phyloP scores from a whole-genome alignment of 2,113 vertebrate genomes.

The Elephantulus edwardii region DNA sequence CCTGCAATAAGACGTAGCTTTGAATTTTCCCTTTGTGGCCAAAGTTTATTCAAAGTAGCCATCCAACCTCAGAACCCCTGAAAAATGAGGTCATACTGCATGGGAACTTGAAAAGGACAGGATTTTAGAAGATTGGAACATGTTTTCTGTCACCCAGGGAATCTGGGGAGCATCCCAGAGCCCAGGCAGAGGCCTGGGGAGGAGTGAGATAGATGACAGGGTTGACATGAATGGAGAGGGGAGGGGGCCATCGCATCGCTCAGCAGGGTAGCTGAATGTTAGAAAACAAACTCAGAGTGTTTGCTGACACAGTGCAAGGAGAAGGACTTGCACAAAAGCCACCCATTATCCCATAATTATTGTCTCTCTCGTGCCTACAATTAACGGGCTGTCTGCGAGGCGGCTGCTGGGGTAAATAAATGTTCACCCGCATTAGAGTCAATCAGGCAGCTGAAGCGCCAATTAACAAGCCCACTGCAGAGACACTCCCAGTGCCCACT shows the following conservation, averaged over 20 bases:
- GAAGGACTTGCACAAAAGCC: constrained; percentile 82
- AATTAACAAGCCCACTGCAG: constrained; percentile 70
- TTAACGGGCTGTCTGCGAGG: constrained; percentile 84
- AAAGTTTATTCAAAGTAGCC: background rate
- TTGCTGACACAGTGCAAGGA: constrained; percentile 70
- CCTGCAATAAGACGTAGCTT: background rate
- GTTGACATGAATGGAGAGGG: background rate
- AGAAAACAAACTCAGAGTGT: constrained; percentile 73
- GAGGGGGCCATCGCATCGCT: constrained; percentile 23
- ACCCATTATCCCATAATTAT: constrained; percentile 87
- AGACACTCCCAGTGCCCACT: background rate
- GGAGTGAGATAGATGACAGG: background rate
- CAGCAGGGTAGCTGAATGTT: constrained; percentile 66
- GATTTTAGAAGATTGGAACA: background rate
- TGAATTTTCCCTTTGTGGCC: background rate
- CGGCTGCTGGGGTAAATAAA: constrained; percentile 84
- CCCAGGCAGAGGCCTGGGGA: background rate
- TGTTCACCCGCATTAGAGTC: constrained; percentile 69
- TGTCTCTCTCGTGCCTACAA: constrained; percentile 84
- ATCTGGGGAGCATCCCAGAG: background rate
- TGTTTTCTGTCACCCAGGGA: background rate
- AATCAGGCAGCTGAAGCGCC: constrained; percentile 74
- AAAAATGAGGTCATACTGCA: background rate
- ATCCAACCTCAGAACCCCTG: background rate
- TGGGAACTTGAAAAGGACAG: background rate